Evolutionary conservation across 1,140 invertebrate genomes (phyloP), one percentile per base, ranked within the genome.

Genomic region (Himalopsyche phryganea): DNA sequence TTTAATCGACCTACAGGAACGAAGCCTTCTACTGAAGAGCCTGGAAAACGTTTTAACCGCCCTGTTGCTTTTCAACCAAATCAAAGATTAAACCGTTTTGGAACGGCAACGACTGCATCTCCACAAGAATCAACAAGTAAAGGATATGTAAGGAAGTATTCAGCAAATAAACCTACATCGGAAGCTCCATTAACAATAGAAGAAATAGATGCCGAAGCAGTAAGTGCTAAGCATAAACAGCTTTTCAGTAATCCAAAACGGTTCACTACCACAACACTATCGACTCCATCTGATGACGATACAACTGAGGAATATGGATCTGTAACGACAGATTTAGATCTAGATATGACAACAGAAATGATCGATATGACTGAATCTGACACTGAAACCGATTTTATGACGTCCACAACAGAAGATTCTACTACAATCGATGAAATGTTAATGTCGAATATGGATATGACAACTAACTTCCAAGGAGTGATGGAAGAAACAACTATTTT

Each of bases 171-270:
- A 0, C 67, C 71, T 40, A 20, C 41, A 41, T 10, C 38, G 11
- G 52, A 55, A 55, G 10, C 40, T 9, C 10, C 40, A 11, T 20
- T 52, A 4, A 36, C 19, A 13, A 49, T 32, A 3, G 70, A 72
- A 50, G 75, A 76, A 42, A 46, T 78, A 7, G 71, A 76, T 44
- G 69, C 74, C 11, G 70, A 76, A 61, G 73, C 72, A 9, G 35
- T 78, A 11, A 78, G 74, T 68, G 71, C 73, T 40, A 69, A 77
- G 50, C 80, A 80, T 51, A 79, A 78, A 63, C 75, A 80, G 61
- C 67, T 81, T 20, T 80, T 81, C 45, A 56, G 58, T 18, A 60
- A 63, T 58, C 56, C 60, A 10, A 66, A 63, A 53, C 32, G 48
- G 18, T 57, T 61, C 20, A 45, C 50, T 20, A 42, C 49, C 6